phyloP scores from a whole-genome alignment of 2,888 invertebrate genomes.

The Agrypnus murinus region DNA sequence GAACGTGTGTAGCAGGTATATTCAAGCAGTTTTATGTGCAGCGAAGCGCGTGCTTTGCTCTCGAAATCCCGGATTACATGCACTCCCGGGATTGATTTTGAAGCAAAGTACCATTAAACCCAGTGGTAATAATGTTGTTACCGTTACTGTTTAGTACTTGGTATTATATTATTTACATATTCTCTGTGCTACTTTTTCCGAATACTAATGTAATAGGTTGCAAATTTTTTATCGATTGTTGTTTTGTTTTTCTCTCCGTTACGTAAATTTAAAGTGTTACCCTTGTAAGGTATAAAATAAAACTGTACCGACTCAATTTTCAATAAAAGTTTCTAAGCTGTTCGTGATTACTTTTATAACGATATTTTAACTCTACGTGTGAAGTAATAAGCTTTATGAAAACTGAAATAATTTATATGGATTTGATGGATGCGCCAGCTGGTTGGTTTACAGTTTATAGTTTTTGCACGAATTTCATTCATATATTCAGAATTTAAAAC shows the following conservation, averaged over 20 bases:
- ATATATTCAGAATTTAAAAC: too few species aligned
- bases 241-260: too few species aligned
- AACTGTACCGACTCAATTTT: too few species aligned
- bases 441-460: too few species aligned
- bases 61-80: slow-evolving; percentile 39
- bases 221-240: too few species aligned
- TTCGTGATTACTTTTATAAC: not conserved
- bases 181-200: too few species aligned
- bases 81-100: slow-evolving; percentile 35
- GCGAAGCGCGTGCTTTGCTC: slow-evolving; percentile 37
- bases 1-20: slow-evolving; percentile 27
- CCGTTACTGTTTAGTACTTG: not conserved
- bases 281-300: too few species aligned
- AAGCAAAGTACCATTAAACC: slow-evolving; percentile 27
- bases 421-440: too few species aligned
- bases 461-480: too few species aligned
- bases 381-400: slow-evolving; percentile 8
- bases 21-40: slow-evolving; percentile 38
- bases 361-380: not conserved
- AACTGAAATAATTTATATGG: too few species aligned
- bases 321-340: not conserved
- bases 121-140: slow-evolving; percentile 18
- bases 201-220: too few species aligned
- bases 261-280: too few species aligned
- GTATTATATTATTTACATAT: slow-evolving; percentile 13